phyloP scores from a whole-genome alignment of 2,113 vertebrate genomes.

The Clarias batrachus region DNA sequence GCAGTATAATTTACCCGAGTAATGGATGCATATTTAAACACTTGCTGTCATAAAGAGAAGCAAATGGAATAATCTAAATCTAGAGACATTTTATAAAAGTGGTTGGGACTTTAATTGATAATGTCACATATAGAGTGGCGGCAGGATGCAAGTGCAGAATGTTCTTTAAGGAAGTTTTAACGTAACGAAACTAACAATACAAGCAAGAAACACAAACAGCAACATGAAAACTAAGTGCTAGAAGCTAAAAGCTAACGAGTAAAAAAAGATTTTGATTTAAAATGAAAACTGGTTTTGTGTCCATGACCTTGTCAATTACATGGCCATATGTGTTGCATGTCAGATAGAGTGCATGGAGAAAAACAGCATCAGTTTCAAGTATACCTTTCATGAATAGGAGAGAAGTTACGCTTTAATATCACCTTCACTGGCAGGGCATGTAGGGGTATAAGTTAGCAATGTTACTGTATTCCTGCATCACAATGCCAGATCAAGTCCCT shows the following conservation, averaged over 20 bases:
- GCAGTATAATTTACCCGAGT: neutral
- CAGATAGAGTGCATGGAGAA: slow-evolving; percentile 40
- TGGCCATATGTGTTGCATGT: slow-evolving; percentile 41
- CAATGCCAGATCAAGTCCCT: slow-evolving; percentile 73
- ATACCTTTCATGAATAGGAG: slow-evolving; percentile 57
- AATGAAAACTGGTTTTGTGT: neutral
- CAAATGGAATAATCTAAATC: neutral
- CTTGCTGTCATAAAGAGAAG: neutral
- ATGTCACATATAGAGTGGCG: neutral
- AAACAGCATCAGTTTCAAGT: slow-evolving; percentile 60
- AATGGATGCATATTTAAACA: neutral
- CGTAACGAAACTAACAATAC: too few species aligned
- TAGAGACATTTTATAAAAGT: neutral
- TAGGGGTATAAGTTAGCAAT: slow-evolving; percentile 47
- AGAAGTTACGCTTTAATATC: slow-evolving; percentile 61
- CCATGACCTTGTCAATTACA: slow-evolving; percentile 30
- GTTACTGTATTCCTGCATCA: slow-evolving; percentile 64
- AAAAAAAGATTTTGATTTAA: neutral
- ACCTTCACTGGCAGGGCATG: slow-evolving; percentile 63
- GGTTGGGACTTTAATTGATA: neutral
- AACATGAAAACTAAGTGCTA: too few species aligned
- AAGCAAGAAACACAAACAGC: too few species aligned
- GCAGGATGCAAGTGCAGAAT: too few species aligned
- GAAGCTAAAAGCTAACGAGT: neutral
- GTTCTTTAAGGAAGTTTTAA: too few species aligned